These are phyloP conservation scores for Helicoverpa zea DNA, from an alignment of 1,140 invertebrate genomes.

Conservation along the genomic window DNA sequence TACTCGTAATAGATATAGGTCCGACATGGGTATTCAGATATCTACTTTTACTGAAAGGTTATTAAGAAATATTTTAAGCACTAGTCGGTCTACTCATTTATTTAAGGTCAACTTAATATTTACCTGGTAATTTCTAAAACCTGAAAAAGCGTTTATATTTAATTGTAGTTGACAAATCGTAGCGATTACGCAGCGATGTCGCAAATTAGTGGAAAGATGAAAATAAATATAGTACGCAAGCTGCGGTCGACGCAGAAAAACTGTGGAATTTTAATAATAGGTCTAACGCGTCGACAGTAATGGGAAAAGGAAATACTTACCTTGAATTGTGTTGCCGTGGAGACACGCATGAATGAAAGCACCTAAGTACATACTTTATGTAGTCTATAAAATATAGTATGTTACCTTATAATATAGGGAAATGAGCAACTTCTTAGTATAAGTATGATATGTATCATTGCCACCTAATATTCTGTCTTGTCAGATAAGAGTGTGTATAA, in stretches of 20 bases:
- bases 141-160: not conserved
- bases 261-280: constrained; percentile 22
- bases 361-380: no score
- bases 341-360: not conserved
- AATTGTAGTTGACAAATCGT: constrained; percentile 27
- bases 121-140: not conserved
- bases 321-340: not conserved
- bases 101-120: not conserved
- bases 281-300: not conserved
- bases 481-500: no score
- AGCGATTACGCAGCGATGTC: not conserved
- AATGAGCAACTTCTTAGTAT: no score
- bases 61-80: no score
- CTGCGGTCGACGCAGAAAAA: constrained; percentile 19
- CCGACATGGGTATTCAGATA: no score
- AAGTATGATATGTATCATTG: no score
- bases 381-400: no score
- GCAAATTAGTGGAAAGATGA: constrained; percentile 13
- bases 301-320: constrained; percentile 7
- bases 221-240: not conserved
- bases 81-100: not conserved
- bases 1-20: no score
- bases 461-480: no score
- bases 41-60: no score
- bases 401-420: no score